Conservation (phyloP, 2,113 vertebrate genomes). For the Chauna torquata region DNA sequence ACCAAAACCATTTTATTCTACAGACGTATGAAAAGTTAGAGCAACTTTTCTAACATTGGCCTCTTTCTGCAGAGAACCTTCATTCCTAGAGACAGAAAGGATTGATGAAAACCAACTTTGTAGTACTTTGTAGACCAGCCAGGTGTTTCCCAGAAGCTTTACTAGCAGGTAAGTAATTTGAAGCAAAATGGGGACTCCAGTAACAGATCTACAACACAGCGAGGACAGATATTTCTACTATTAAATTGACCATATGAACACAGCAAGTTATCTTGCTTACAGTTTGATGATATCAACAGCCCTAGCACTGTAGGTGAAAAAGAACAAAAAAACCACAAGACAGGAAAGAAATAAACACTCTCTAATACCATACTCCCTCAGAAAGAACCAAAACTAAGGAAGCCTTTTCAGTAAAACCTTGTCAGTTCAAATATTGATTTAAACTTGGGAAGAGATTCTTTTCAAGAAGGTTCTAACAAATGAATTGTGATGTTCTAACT, state of each 20-base stretch:
- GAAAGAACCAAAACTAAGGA: neutral
- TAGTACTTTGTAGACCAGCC: neutral
- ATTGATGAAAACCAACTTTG: neutral
- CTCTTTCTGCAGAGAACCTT: neutral
- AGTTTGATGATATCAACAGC: neutral
- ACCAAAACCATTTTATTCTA: neutral
- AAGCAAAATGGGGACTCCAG: neutral
- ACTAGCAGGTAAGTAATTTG: neutral
- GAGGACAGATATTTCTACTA: neutral
- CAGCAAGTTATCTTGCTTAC: neutral
- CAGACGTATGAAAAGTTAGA: neutral
- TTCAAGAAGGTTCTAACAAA: neutral
- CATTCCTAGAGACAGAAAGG: neutral
- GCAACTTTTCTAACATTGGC: neutral
- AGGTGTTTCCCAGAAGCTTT: neutral
- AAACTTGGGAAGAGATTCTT: neutral
- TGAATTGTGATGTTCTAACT: neutral
- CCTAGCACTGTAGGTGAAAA: neutral
- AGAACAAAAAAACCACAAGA: neutral
- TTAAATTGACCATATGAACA: neutral
- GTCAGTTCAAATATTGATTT: neutral
- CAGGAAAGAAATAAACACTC: neutral
- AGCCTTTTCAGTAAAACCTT: neutral
- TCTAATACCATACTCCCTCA: neutral
- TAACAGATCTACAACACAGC: neutral